Evolutionary conservation across 2,797 vertebrate genomes (phyloP), one percentile per base, ranked within the genome.

Genomic region (Rhabdophis nuchalis): DNA sequence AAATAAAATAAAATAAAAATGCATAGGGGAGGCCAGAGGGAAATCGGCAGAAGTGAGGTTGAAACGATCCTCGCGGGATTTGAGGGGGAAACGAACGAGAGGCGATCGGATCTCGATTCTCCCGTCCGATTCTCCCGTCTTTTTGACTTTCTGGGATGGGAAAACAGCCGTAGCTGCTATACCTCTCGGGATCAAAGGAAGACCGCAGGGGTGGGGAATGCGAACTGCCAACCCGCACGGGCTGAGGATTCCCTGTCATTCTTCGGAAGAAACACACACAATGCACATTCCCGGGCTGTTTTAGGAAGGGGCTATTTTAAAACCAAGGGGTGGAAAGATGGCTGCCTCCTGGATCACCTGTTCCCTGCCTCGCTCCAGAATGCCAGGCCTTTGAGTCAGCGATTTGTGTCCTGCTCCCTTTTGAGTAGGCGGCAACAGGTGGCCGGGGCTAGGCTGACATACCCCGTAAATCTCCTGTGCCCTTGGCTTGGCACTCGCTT

Each of bases 341-440:
- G 52, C 64, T 53, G 91, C 68, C 29, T 86, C 1, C 1, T 50
- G 23, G 68, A n/a, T 96, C 96, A 96, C 95, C 96, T 96, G 95
- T 95, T 53, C 90, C 91, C 92, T 0, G 54, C 93, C 93, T 95
- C 95, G 95, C 95, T 95, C 94, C 23, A 72, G 68, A 72, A 89
- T 64, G 88, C 91, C 91, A 0, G 25, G 95, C 93, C 89, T 92
- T 95, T 93, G 95, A 96, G 96, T 96, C 96, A 96, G 95, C 93
- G 87, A 96, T 96, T 64, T 96, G 96, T 96, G 96, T 94, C 93
- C 92, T 92, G 94, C 94, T 91, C 91, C 0, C 2, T 85, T 96
- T 85, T 92, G 95, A 96, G 96, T 89, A 94, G 95, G 87, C 93
- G 91, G 88, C 90, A 95, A 95, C 96, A 97, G 96, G 95, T 97